Conservation (phyloP, 2,113 vertebrate genomes). For the Enhydra lutris region DNA sequence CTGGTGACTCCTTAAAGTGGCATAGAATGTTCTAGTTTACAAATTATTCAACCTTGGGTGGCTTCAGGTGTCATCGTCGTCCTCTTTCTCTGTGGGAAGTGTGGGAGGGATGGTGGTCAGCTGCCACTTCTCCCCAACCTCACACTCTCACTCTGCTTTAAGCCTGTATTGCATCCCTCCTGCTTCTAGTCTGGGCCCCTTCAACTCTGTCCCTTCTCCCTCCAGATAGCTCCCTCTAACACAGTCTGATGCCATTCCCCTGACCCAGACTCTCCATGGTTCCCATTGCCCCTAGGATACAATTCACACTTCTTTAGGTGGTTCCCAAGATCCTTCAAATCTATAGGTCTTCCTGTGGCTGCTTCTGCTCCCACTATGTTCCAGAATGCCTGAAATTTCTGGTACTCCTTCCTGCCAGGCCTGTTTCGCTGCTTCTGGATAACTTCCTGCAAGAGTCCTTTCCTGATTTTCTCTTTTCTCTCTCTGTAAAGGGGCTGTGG, state of each 20-base stretch:
- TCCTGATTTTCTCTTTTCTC: background rate
- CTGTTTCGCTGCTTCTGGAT: background rate
- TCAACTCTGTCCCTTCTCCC: background rate
- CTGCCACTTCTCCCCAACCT: background rate
- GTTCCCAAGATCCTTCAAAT: background rate
- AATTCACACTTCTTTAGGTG: background rate
- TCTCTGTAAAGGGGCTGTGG: background rate
- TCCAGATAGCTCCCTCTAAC: background rate
- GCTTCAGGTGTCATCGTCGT: background rate
- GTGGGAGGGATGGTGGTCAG: background rate
- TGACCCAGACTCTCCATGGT: background rate
- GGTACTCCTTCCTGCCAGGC: background rate
- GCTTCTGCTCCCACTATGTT: background rate
- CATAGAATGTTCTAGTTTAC: background rate
- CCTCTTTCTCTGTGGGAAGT: background rate
- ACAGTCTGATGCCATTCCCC: background rate
- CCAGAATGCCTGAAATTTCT: background rate
- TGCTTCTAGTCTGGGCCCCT: background rate
- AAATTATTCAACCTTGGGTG: background rate
- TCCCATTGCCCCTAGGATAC: background rate
- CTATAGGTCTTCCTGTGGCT: background rate
- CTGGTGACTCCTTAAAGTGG: background rate
- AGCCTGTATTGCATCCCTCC: background rate
- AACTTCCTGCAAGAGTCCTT: background rate
- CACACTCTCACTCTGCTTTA: background rate